A percentile compares a stretch with the other conserved stretches of the same genome.
phyloP scores from a whole-genome alignment of 64 coral and sea anemone species.

The Pachyseris speciosa region DNA sequence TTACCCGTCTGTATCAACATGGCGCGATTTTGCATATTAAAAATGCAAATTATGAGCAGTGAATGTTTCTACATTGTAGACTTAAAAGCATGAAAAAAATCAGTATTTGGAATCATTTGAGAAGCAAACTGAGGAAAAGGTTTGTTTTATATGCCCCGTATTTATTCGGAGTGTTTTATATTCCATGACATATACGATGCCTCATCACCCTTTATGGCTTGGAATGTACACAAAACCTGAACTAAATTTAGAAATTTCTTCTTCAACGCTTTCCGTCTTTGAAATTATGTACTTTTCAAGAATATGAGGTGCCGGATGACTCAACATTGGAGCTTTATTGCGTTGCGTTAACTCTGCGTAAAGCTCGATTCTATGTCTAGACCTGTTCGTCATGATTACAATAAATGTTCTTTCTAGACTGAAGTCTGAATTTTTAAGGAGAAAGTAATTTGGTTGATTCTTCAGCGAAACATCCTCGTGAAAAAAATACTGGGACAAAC shows the following conservation, averaged over 20 bases:
- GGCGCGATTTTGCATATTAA: background rate
- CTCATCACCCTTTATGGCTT: too few species aligned
- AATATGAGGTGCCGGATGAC: too few species aligned
- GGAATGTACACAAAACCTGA: background rate
- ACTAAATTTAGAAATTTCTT: background rate
- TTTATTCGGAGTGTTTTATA: too few species aligned
- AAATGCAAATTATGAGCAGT: constrained; percentile 3
- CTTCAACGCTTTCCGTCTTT: too few species aligned
- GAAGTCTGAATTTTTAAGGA: background rate
- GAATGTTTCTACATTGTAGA: background rate
- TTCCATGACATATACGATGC: too few species aligned
- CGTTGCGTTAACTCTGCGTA: background rate
- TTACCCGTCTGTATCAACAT: background rate
- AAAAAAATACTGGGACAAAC: constrained; percentile 4
- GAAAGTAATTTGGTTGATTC: background rate
- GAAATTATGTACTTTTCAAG: too few species aligned
- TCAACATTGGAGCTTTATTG: background rate
- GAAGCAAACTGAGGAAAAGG: background rate
- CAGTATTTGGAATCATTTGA: background rate
- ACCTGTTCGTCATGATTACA: background rate
- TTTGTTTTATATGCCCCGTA: background rate
- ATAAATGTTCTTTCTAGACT: background rate
- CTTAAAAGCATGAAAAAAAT: background rate
- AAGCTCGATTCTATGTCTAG: too few species aligned
- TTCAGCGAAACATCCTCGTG: background rate